Base-by-base conservation (phyloP, 2,888 invertebrate genomes). In the Diarsia mendica region DNA sequence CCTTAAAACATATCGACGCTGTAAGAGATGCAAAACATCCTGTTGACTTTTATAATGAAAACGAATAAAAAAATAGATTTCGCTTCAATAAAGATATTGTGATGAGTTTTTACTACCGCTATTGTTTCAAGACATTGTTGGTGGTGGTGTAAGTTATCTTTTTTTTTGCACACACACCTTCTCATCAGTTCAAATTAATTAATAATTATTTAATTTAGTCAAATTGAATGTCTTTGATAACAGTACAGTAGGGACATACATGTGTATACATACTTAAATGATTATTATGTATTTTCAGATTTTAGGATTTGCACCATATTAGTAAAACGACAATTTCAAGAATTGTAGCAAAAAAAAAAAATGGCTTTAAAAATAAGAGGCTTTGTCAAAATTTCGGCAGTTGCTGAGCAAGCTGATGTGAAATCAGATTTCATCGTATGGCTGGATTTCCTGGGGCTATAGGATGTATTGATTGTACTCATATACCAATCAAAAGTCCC, bases 381-480 rank as follows among this genome's bases (percentile, higher is more conserved):
- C n/a, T 53, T n/a, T 39, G 39, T 51, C 53, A 33, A n/a, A 33
- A 53, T 53, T 55, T 23, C 44, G 44, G 67, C 13, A 13, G 63
- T 63, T 13, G 23, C 8, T 53, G 53, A 55, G 55, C n/a, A n/a
- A 46, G 67, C 18, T 55, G 44, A 33, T 44, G 46, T 68, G 13
- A 63, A n/a, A 63, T 68, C 20, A 55, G 39, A 58, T 46, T 39
- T 68, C n/a, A 53, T 58, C 28, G 58, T 28, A 67, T 53, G 15
- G 33, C 20, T 46, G 11, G 61, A 63, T 39, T 39, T 63, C 39
- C 63, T 63, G 13, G 63, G 39, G 39, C 63, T 39, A 63, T 63
- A 63, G 39, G 63, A 63, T 63, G 63, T n/a, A 63, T 63, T 63
- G n/a, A 63, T 44, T 63, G 39, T n/a, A 44, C 63, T n/a, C 63